Base-by-base conservation (phyloP, 2,797 vertebrate species). In the Odontamblyopus rebecca region DNA sequence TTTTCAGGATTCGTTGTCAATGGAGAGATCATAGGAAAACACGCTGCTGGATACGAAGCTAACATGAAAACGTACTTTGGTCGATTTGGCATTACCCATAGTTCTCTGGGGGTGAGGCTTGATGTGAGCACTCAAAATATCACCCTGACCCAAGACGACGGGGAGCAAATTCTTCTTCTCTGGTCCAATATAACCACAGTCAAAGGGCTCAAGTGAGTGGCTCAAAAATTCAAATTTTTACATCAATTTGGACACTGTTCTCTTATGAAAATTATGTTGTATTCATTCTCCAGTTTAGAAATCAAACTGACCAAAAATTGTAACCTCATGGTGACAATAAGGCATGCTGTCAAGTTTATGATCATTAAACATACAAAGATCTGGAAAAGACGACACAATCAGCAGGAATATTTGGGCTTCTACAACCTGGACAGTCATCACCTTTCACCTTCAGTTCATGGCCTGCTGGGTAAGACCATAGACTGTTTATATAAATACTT, bases 341-440 rank as follows among this genome's bases (percentile, higher is more conserved):
- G 80, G 71, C 91, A 93, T 11, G 90, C 94, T 0, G 82, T 89
- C 51, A 95, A 91, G 70, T 98, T 98, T 85, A 89, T 92, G 77
- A 85, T 98, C 54, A 78, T 98, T 72, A 84, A 94, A 86, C 97
- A 98, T 78, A 86, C 82, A 67, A 93, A 94, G 79, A 90, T 95
- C 12, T 96, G 96, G 96, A 94, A 93, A 82, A 91, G 91, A 72
- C 92, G 93, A 69, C 94, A 94, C 0, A 70, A 90, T 50, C 94
- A 95, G 67, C 92, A 86, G 69, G 92, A 96, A 81, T 98, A 96
- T 78, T 89, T 99, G 66, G 97, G 97, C 29, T 95, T 99, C 69
- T 98, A 98, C 63, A 96, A 92, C 3, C 1, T 96, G 74, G 94
- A 96, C 80, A 93, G 92, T 69, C 94, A 94, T 79, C 89, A 87